These are phyloP conservation scores for Petromus typicus DNA, from an alignment of 2,113 vertebrate genomes.

Conservation along the genomic window DNA sequence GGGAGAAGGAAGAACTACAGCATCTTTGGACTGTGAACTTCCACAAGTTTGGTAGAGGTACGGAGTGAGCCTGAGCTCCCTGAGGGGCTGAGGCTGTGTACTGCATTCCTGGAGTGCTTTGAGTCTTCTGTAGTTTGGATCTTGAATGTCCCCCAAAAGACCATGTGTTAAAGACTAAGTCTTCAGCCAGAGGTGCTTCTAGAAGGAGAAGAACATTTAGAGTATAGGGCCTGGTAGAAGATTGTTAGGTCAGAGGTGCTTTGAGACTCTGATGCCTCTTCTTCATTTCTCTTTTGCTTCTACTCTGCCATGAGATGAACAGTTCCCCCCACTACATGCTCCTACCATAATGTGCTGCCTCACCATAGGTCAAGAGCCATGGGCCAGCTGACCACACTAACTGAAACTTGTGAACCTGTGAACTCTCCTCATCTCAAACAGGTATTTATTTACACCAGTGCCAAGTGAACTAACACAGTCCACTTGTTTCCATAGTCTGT, in stretches of 20 bases:
- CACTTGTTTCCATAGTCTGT: no score
- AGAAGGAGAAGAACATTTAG: neutral
- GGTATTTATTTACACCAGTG: neutral
- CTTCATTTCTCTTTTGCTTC: neutral
- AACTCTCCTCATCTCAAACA: neutral
- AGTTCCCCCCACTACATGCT: neutral
- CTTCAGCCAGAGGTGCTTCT: neutral
- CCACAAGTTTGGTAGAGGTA: neutral
- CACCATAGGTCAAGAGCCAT: neutral
- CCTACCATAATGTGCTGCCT: neutral
- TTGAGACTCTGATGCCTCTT: neutral
- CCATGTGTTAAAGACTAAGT: neutral
- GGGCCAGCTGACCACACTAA: neutral
- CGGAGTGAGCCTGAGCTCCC: neutral
- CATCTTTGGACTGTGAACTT: constrained; percentile 16
- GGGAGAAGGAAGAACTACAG: neutral
- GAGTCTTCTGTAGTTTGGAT: neutral
- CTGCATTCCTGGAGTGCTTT: neutral
- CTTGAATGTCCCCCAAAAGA: neutral
- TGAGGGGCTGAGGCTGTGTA: no score
- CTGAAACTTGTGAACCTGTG: neutral
- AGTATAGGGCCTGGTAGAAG: no score
- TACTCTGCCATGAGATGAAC: neutral
- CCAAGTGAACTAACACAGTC: neutral
- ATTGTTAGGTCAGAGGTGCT: no score